These are phyloP conservation scores for Hystrix cristata DNA, from an alignment of 2,113 vertebrate species.

Conservation along the genomic window DNA sequence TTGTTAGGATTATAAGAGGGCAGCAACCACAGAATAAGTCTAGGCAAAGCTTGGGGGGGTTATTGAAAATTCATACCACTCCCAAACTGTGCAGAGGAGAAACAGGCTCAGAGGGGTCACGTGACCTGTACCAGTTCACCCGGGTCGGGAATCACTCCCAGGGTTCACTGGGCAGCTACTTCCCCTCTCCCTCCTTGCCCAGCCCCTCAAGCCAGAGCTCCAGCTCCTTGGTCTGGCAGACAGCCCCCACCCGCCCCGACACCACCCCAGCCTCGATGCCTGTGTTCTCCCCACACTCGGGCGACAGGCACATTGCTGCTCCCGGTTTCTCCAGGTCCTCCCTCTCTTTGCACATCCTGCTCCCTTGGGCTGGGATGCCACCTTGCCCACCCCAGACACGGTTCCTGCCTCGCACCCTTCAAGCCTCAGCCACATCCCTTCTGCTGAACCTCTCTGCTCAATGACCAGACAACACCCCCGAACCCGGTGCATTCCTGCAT, in stretches of 20 bases:
- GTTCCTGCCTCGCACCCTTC: background rate
- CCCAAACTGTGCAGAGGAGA: background rate
- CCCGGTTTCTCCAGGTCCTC: accelerated
- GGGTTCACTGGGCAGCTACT: background rate
- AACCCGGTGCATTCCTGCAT: accelerated
- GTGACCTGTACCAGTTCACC: background rate
- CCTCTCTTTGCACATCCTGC: background rate
- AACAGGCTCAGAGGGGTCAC: background rate
- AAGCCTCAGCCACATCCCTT: background rate
- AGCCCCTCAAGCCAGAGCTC: background rate
- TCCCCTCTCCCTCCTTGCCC: background rate
- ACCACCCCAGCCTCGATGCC: background rate
- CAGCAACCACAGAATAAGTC: too few relatives aligned
- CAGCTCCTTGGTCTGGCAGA: background rate
- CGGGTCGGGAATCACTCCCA: background rate
- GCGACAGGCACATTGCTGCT: accelerated
- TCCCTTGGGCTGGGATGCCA: background rate
- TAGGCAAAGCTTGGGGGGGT: accelerated
- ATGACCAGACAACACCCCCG: background rate
- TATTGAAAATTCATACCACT: background rate
- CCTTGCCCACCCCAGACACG: background rate
- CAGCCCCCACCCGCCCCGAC: background rate
- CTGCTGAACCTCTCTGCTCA: background rate
- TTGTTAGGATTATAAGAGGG: background rate
- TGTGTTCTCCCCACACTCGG: too few relatives aligned